A percentile compares a stretch with the other conserved stretches of the same genome.
phyloP scores from a whole-genome alignment of 2,113 vertebrate genomes.

The Cyanoramphus novaezelandiae region DNA sequence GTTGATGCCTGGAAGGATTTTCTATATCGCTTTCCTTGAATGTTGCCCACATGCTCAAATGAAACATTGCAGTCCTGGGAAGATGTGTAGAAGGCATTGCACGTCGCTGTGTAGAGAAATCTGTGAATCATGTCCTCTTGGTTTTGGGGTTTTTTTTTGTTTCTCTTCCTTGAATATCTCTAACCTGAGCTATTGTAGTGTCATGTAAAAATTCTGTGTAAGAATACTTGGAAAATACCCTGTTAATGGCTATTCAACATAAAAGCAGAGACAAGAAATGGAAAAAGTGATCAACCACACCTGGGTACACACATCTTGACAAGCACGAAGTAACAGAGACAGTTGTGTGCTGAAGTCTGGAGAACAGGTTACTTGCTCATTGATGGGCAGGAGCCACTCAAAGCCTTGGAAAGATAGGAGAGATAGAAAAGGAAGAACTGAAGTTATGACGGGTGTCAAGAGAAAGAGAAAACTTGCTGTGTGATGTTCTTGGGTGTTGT shows the following conservation, averaged over 20 bases:
- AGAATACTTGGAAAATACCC: not conserved
- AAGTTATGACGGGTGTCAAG: not conserved
- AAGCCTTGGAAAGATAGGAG: not conserved
- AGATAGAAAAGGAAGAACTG: not conserved
- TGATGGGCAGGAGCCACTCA: not conserved
- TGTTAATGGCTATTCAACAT: not conserved
- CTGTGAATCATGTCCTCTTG: not conserved
- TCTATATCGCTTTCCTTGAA: not conserved
- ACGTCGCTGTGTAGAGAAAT: too few relatives aligned
- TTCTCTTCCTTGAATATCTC: not conserved
- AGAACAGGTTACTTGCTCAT: not conserved
- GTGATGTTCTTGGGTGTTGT: not conserved
- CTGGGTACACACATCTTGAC: not conserved
- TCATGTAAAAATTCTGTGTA: not conserved
- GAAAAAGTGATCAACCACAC: not conserved
- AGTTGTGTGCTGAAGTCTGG: not conserved
- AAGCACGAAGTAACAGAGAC: not conserved
- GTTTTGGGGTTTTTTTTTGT: accelerated
- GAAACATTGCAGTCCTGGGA: accelerated
- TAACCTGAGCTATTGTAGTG: not conserved
- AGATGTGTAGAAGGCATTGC: not conserved
- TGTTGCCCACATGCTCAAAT: not conserved
- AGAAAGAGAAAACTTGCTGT: not conserved
- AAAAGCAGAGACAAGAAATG: not conserved
- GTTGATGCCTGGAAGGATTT: not conserved